phyloP scores from a whole-genome alignment of 2,888 invertebrate genomes.

The Euplexia lucipara region DNA sequence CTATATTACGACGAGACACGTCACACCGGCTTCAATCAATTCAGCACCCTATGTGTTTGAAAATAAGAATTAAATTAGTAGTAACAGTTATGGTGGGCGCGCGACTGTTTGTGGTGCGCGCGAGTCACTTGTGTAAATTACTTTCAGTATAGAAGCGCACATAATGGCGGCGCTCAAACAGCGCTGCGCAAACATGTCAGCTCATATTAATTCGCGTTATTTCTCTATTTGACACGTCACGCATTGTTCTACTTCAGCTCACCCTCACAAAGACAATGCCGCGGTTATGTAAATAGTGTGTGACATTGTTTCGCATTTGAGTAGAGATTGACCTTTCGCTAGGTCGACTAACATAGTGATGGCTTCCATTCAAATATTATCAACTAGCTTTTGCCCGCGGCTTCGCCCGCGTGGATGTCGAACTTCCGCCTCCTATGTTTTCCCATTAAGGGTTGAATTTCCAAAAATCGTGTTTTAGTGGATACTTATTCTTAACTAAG shows the following conservation, averaged over 20 bases:
- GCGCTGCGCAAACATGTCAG: constrained; percentile 60
- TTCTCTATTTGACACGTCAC: constrained; percentile 57
- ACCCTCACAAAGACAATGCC: constrained; percentile 33
- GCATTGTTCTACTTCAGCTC: constrained; percentile 50
- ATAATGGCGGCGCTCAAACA: constrained; percentile 59
- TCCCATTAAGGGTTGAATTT: no score
- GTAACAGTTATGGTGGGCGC: background rate
- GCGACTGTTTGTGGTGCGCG: constrained; percentile 69
- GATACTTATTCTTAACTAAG: no score
- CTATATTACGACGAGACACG: constrained; percentile 78
- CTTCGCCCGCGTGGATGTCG: no score
- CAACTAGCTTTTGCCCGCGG: no score
- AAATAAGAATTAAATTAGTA: constrained; percentile 65
- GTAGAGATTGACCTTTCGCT: constrained; percentile 37
- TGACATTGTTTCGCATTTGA: constrained; percentile 57
- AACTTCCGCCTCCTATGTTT: no score
- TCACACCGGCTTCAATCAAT: constrained; percentile 66
- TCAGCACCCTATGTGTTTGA: constrained; percentile 64
- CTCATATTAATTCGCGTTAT: constrained; percentile 63
- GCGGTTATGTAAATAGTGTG: constrained; percentile 38
- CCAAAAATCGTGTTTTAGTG: no score
- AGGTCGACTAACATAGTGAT: constrained; percentile 11
- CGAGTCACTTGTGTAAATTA: constrained; percentile 87
- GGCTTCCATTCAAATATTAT: background rate
- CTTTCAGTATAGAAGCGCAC: constrained; percentile 67